Evolutionary conservation across 2,888 invertebrate genomes (phyloP).

Genomic region (Cataglyphis altisquamis): DNA sequence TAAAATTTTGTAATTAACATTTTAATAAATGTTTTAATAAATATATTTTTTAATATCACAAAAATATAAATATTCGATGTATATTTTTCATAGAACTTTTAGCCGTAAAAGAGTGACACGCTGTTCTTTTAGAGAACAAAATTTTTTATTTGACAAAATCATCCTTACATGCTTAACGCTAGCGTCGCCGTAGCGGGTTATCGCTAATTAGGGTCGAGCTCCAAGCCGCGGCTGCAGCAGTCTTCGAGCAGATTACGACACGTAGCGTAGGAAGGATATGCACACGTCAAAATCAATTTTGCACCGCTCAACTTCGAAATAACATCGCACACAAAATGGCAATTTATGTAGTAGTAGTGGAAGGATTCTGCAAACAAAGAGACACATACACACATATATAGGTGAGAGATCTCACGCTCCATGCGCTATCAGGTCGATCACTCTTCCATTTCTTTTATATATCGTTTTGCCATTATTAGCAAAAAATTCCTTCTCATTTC

Average conservation of each 20-base stretch:
- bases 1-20: too few species aligned
- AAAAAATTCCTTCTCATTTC: not conserved
- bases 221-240: constrained; percentile 49
- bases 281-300: constrained; percentile 44
- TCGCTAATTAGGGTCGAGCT: constrained; percentile 50
- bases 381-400: constrained; percentile 22
- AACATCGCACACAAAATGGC: not conserved
- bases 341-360: constrained; percentile 3
- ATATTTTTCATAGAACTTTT: not conserved
- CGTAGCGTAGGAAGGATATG: constrained; percentile 20
- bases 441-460: not conserved
- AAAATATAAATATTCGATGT: not conserved
- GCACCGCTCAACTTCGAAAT: constrained; percentile 24
- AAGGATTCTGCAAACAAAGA: constrained; percentile 27
- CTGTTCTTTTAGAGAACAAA: constrained; percentile 71
- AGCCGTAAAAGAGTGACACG: not conserved
- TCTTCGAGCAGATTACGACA: constrained; percentile 42
- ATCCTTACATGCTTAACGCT: constrained; percentile 67
- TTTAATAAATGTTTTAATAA: not conserved
- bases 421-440: not conserved
- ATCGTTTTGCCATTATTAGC: not conserved
- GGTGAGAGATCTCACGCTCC: constrained; percentile 3
- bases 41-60: not conserved
- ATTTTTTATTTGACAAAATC: constrained; percentile 74
- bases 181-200: constrained; percentile 42